A percentile compares a stretch with the other conserved stretches of the same genome.
These are phyloP conservation scores for Eleutherodactylus coqui DNA, from an alignment of 2,797 vertebrate genomes.

Conservation along the genomic window DNA sequence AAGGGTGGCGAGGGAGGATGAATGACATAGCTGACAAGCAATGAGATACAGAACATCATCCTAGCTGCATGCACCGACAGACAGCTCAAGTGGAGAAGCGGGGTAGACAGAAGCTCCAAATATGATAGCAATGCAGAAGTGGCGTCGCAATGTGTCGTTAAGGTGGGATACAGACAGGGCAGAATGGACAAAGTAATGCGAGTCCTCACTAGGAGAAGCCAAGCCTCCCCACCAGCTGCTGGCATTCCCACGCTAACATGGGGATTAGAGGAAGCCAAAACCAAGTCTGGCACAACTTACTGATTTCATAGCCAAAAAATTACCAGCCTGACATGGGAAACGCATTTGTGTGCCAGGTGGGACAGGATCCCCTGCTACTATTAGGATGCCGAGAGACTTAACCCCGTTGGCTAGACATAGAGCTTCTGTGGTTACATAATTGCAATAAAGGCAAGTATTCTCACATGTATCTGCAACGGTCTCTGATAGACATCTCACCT, in stretches of 20 bases:
- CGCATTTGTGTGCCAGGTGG: slow-evolving; percentile 50
- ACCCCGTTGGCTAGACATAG: background rate
- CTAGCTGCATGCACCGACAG: background rate
- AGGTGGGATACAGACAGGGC: slow-evolving; percentile 18
- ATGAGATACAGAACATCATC: background rate
- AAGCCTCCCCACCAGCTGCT: slow-evolving; percentile 58
- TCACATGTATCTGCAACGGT: background rate
- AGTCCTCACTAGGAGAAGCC: slow-evolving; percentile 23
- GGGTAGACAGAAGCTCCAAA: background rate
- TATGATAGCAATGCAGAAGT: slow-evolving; percentile 33
- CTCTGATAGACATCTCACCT: too few species aligned
- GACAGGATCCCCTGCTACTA: background rate
- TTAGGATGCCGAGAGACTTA: slow-evolving; percentile 13
- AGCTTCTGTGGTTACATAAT: background rate
- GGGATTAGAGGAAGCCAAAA: slow-evolving; percentile 43
- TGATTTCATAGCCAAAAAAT: slow-evolving; percentile 52
- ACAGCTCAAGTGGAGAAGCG: background rate
- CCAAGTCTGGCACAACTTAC: slow-evolving; percentile 46
- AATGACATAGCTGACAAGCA: background rate
- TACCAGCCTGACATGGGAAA: slow-evolving; percentile 61
- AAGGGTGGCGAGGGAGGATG: slow-evolving; percentile 5
- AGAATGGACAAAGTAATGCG: background rate
- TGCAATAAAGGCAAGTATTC: background rate
- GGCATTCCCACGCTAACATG: slow-evolving; percentile 61
- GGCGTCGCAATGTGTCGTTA: background rate